phyloP scores from a whole-genome alignment of 2,888 invertebrate genomes.

The Eristalis tenax region DNA sequence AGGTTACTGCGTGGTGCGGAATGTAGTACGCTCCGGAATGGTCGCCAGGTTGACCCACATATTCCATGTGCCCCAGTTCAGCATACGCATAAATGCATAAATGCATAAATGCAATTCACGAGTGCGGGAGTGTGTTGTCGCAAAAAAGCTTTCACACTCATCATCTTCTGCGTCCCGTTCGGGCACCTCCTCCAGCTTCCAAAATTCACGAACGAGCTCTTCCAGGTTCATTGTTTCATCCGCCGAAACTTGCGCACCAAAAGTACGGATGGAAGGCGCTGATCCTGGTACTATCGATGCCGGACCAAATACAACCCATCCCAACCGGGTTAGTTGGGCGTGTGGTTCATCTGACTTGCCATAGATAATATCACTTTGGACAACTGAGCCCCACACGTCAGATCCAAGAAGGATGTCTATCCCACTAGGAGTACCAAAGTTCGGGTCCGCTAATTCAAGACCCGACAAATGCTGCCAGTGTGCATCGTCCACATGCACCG shows the following conservation, averaged over 20 bases:
- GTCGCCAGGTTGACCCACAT: neutral
- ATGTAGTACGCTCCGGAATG: too few relatives aligned
- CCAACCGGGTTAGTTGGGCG: conserved; percentile 21
- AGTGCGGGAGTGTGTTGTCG: neutral
- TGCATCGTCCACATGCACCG: too few relatives aligned
- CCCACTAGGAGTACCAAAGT: too few relatives aligned
- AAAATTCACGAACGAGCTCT: conserved; percentile 10
- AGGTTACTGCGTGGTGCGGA: too few relatives aligned
- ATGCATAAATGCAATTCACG: too few relatives aligned
- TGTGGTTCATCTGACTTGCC: too few relatives aligned
- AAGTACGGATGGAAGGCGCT: too few relatives aligned
- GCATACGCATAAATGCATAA: conserved; percentile 34
- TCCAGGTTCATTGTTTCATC: conserved; percentile 15
- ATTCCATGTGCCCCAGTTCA: neutral
- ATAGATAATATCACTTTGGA: too few relatives aligned
- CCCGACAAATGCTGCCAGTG: too few relatives aligned
- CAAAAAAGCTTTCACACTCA: conserved; percentile 15
- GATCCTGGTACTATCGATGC: neutral
- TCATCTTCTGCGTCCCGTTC: neutral
- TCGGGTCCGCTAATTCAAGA: too few relatives aligned
- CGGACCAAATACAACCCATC: conserved; percentile 51
- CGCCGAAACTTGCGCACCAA: neutral
- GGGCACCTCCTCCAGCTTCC: conserved; percentile 28
- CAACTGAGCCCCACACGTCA: too few relatives aligned
- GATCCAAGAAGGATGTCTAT: too few relatives aligned